Base-by-base conservation (phyloP, 2,113 vertebrate genomes). In the Rallus limicola region DNA sequence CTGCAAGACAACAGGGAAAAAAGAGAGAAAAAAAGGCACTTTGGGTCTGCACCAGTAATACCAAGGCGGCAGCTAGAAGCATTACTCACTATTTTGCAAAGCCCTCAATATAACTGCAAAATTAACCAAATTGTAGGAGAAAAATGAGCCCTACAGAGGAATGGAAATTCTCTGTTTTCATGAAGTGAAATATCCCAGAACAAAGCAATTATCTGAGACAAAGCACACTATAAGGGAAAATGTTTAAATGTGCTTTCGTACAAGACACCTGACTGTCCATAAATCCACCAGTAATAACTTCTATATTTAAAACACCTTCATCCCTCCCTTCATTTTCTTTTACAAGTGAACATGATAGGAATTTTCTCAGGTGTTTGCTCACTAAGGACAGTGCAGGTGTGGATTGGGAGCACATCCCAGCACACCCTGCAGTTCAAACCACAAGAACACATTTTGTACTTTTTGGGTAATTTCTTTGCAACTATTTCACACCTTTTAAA, bases 371-470 rank as follows among this genome's bases (percentile, higher is more conserved):
- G 14, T 60, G 26, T 76, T 77, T 85, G 23, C 58, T 55, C 15
- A 24, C 59, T 44, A 36, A 53, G 42, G n/a, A 56, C 15, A 59
- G 36, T 10, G 10, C 0, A 0, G 25, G 4, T 0, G 16, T 0
- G 1, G 5, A 23, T 23, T 75, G 28, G 16, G 68, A 69, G n/a
- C 29, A 42, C 13, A 50, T 4, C 55, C 6, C n/a, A 65, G 26
- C 59, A 31, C 25, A 55, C 20, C 8, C 19, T 13, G 11, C 14
- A 17, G 46, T 38, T 87, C 46, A 87, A 71, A 74, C 40, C 26
- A 44, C 70, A 62, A 62, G 18, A 77, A 42, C 26, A 21, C 5
- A 0, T 80, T 83, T 75, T 48, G 21, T 70, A 36, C 36, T 33
- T 44, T 21, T 3, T 38, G 38, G 33, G 58, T 52, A 36, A 56